Base-by-base conservation (phyloP, 2,113 vertebrate genomes). In the Leiothrix lutea region DNA sequence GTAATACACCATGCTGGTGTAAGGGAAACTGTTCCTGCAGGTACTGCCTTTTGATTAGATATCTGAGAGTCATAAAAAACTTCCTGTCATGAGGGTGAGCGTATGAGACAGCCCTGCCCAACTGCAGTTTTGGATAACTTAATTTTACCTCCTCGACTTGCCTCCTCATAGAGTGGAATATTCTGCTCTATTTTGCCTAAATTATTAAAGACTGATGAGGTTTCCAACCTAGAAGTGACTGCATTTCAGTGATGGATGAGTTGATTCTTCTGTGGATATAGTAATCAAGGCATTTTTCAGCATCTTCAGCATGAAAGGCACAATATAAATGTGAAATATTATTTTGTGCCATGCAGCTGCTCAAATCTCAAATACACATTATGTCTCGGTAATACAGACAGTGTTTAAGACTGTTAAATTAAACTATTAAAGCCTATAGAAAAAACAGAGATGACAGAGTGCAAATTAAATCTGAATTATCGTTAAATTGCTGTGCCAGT, bases 391-490 rank as follows among this genome's bases (percentile, higher is more conserved):
- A 95, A 85, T 96, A 65, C 42, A 84, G 96, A 95, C 81, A 94
- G 89, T 62, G 87, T 86, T 96, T 96, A 95, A 91, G 81, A 94
- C 91, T 95, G 90, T 94, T 96, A 96, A 94, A 95, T 94, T 95
- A 88, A 95, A 92, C 93, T 92, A 90, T 96, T 94, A 97, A 94
- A 89, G 88, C 86, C 90, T 86, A 78, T 73, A 86, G 73, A 86
- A 95, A 95, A 85, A 91, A 73, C 65, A 93, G 82, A 93, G 83
- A 95, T 93, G 94, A 96, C 91, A 95, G 92, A 95, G 88, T 91
- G 93, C 86, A 96, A 94, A 95, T 97, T 96, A 96, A 95, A 89
- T 91, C 75, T 96, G 90, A 95, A 95, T 96, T 96, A 96, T 93
- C 33, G 1, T 94, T 92, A 82, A 94, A 93, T 79, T 94, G 93